These are phyloP conservation scores for Procambarus virginalis DNA, from an alignment of 1,140 invertebrate species.

Conservation along the genomic window DNA sequence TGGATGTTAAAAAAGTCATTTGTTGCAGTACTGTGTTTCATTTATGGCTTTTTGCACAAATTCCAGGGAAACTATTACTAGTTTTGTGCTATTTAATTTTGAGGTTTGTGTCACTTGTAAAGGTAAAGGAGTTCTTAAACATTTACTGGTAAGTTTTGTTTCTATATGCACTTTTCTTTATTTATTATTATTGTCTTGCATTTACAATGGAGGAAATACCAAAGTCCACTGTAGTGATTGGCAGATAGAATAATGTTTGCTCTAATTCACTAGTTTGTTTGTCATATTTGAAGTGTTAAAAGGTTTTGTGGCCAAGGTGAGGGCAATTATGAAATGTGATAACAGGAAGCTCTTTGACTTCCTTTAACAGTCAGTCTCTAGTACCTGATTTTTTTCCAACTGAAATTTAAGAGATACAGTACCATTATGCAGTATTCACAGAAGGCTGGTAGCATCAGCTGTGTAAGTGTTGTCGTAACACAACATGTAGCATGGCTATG, in stretches of 20 bases:
- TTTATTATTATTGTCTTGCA: neutral
- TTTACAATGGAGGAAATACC: neutral
- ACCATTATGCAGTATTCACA: slow-evolving; percentile 31
- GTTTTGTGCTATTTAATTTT: neutral
- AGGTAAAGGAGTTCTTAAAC: neutral
- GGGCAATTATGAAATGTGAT: slow-evolving; percentile 45
- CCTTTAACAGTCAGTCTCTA: slow-evolving; percentile 39
- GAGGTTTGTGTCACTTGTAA: neutral
- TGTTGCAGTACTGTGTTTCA: too few species aligned
- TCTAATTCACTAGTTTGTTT: slow-evolving; percentile 7
- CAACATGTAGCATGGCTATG: slow-evolving; percentile 12
- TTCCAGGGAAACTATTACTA: too few species aligned
- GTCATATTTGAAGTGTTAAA: neutral
- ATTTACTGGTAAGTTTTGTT: neutral
- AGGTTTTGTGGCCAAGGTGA: slow-evolving; percentile 23
- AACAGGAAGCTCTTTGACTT: slow-evolving; percentile 30
- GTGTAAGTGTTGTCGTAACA: slow-evolving; percentile 17
- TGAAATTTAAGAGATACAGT: slow-evolving; percentile 11
- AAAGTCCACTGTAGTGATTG: neutral
- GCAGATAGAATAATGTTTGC: neutral
- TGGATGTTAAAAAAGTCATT: too few species aligned
- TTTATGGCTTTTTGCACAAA: too few species aligned
- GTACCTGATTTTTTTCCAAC: slow-evolving; percentile 44
- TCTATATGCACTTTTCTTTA: neutral
- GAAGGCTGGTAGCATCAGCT: slow-evolving; percentile 37